phyloP scores from a whole-genome alignment of 2,888 invertebrate species.

The Eurytoma californica region DNA sequence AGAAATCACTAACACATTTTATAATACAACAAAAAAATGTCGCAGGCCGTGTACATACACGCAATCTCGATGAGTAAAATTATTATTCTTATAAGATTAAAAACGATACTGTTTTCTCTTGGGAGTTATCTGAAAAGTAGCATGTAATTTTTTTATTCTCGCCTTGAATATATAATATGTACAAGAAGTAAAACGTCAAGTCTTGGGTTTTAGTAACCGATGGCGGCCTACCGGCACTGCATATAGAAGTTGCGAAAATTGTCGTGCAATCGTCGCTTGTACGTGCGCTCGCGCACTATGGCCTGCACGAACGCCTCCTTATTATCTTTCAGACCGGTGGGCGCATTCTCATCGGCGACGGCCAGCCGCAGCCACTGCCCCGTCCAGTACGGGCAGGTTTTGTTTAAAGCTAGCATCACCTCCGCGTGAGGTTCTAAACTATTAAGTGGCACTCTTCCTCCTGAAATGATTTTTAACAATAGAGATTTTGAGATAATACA shows the following conservation, averaged over 20 bases:
- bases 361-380: slow-evolving; percentile 79
- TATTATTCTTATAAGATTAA: slow-evolving; percentile 17
- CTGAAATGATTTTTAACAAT: slow-evolving; percentile 65
- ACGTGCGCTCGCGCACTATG: slow-evolving; percentile 62
- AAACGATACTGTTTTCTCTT: slow-evolving; percentile 15
- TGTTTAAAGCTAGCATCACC: slow-evolving; percentile 81
- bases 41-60: too few relatives aligned
- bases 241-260: slow-evolving; percentile 65
- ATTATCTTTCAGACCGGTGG: slow-evolving; percentile 60
- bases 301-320: slow-evolving; percentile 64
- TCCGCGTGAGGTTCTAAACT: slow-evolving; percentile 81
- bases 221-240: slow-evolving; percentile 49
- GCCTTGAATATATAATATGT: slow-evolving; percentile 34
- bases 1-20: too few relatives aligned
- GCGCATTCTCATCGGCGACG: slow-evolving; percentile 71
- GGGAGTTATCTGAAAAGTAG: slow-evolving; percentile 24
- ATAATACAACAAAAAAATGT: neutral
- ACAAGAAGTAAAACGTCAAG: neutral
- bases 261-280: slow-evolving; percentile 61
- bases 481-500: neutral
- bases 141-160: slow-evolving; percentile 29
- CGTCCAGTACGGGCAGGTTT: slow-evolving; percentile 81
- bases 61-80: too few relatives aligned
- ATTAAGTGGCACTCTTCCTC: slow-evolving; percentile 79
- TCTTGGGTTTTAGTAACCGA: slow-evolving; percentile 36